Base-by-base conservation (phyloP, 2,888 invertebrate species). In the Rhamphomyia laevipes region DNA sequence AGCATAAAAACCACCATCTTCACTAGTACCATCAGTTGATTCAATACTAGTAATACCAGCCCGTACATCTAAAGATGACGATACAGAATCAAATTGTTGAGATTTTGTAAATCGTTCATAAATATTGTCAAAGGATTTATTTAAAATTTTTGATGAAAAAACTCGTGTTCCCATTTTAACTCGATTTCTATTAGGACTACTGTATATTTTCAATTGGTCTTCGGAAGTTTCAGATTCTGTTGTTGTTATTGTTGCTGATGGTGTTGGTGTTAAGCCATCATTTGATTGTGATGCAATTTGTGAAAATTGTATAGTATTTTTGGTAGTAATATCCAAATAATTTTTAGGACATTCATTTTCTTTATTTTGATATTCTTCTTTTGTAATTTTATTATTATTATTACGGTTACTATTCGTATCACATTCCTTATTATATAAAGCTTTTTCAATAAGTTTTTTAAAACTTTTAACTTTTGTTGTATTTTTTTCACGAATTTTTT, bases 81-180 rank as follows among this genome's bases (percentile, higher is more conserved):
- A n/a, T 7, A 27, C 2, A 27, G 23, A 27, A 27, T 27, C 23
- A 27, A 27, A 27, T 6, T 27, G 23, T 9, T 27, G 23, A 27
- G 23, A 40, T 40, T 40, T 17, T 18, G 11, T 21, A 40, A 40
- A 40, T 42, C 50, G 51, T 16, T 55, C 55, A 35, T 51, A 54
- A 38, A 57, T 50, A 44, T 57, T 58, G 43, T 58, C 58, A 45
- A 54, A 53, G 9, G 58, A 58, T 52, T 57, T 58, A 45, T 56
- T 58, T 30, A 58, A 42, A 46, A 55, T 55, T 48, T 56, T 55
- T 30, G 57, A 49, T 23, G 57, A 56, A 58, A 81, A 82, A 11
- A 81, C 81, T 59, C 82, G 74, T 10, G 81, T 82, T 11, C 83
- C 85, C 84, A 84, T 84, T 71, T 83, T 83, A 4, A 84, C 84